Evolutionary conservation across 1,140 invertebrate genomes (phyloP).

Genomic region (Halictus rubicundus): DNA sequence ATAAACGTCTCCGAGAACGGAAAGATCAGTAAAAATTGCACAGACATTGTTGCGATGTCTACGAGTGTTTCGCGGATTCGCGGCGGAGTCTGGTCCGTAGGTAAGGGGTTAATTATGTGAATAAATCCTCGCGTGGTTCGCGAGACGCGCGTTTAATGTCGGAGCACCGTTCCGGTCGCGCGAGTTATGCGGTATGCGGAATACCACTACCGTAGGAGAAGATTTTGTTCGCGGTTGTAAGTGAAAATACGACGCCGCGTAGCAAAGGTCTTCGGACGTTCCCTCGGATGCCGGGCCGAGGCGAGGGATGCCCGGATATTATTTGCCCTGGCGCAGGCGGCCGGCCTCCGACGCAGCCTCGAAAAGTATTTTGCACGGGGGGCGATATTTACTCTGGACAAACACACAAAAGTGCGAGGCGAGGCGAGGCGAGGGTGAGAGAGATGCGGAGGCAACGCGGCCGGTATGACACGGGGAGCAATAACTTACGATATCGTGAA

Average conservation of each 20-base stretch:
- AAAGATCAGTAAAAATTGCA: no score
- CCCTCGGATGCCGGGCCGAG: constrained; percentile 35
- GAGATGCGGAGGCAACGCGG: constrained; percentile 52
- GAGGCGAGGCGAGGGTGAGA: constrained; percentile 36
- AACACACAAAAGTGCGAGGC: constrained; percentile 59
- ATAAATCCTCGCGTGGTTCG: no score
- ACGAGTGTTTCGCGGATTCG: no score
- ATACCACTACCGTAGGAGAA: background rate
- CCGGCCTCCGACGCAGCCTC: constrained; percentile 72
- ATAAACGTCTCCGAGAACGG: no score
- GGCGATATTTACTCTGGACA: constrained; percentile 71
- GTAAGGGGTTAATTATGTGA: no score
- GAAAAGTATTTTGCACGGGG: constrained; percentile 73
- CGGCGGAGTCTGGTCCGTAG: no score
- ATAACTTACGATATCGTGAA: constrained; percentile 61
- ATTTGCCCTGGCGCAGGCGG: constrained; percentile 67
- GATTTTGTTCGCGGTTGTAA: background rate
- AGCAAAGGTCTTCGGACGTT: constrained; percentile 30
- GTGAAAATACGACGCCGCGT: constrained; percentile 13
- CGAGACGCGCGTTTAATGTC: no score
- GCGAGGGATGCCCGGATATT: constrained; percentile 53
- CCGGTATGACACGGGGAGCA: constrained; percentile 40
- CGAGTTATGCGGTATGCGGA: no score
- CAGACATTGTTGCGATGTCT: no score
- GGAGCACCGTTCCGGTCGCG: no score